Percentiles rank a stretch among this genome's conserved stretches.
phyloP scores from a whole-genome alignment of 1,140 invertebrate species.

The Maconellicoccus hirsutus region DNA sequence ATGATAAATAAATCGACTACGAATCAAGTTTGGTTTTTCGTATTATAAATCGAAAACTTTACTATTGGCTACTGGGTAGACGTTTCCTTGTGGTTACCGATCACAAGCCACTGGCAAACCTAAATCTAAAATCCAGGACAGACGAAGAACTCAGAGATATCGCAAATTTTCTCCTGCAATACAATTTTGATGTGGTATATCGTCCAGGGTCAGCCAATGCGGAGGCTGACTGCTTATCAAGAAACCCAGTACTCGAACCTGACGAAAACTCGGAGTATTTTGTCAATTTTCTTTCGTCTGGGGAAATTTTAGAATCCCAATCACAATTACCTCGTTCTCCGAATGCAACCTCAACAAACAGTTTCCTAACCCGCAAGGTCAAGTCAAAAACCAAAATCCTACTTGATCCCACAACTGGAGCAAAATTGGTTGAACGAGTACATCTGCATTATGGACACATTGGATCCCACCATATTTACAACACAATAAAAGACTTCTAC shows the following conservation, averaged over 20 bases:
- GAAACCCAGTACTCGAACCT: slow-evolving; percentile 30
- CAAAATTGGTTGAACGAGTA: too few relatives aligned
- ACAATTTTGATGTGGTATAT: slow-evolving; percentile 31
- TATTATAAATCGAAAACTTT: slow-evolving; percentile 34
- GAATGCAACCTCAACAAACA: slow-evolving; percentile 28
- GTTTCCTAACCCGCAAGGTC: slow-evolving; percentile 24
- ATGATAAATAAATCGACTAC: too few relatives aligned
- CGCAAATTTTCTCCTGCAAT: slow-evolving; percentile 34
- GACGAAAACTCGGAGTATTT: slow-evolving; percentile 27
- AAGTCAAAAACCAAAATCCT: too few relatives aligned
- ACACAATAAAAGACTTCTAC: too few relatives aligned
- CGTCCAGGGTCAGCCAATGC: slow-evolving; percentile 29
- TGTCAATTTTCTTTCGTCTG: too few relatives aligned
- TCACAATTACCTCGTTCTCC: too few relatives aligned
- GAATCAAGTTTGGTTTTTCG: too few relatives aligned
- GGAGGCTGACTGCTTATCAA: slow-evolving; percentile 30
- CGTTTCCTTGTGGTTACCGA: slow-evolving; percentile 34
- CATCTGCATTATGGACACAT: too few relatives aligned
- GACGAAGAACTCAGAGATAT: slow-evolving; percentile 34
- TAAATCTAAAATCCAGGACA: slow-evolving; percentile 34
- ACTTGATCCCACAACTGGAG: too few relatives aligned
- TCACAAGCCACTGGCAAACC: slow-evolving; percentile 36
- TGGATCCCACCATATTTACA: too few relatives aligned
- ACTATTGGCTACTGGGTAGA: slow-evolving; percentile 34
- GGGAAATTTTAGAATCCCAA: slow-evolving; percentile 34